Conservation (phyloP, 2,888 invertebrate species). For the Pediacus dermestoides region DNA sequence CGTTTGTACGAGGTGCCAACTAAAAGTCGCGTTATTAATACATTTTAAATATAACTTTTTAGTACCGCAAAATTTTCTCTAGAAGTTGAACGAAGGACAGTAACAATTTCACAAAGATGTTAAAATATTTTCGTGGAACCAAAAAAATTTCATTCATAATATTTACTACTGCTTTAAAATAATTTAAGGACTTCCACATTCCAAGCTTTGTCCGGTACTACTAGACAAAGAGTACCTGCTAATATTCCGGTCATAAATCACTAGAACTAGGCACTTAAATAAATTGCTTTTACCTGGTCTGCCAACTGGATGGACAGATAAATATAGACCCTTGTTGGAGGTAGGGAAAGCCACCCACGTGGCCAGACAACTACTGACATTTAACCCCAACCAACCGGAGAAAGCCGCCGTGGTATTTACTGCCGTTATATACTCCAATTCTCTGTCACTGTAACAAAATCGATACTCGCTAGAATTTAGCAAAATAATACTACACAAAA, state of each 20-base stretch:
- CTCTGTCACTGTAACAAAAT: constrained; percentile 58
- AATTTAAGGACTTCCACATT: too few relatives aligned
- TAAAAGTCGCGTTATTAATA: too few relatives aligned
- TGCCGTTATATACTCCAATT: constrained; percentile 70
- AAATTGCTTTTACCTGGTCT: constrained; percentile 60
- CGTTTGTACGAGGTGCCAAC: too few relatives aligned
- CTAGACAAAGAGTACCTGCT: too few relatives aligned
- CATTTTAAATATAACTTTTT: too few relatives aligned
- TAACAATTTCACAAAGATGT: too few relatives aligned
- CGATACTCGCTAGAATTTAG: background rate
- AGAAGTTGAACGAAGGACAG: too few relatives aligned
- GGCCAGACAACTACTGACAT: constrained; percentile 72
- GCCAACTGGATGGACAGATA: constrained; percentile 70
- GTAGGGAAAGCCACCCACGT: constrained; percentile 77
- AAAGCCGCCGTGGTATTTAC: constrained; percentile 72
- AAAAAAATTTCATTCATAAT: too few relatives aligned
- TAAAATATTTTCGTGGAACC: too few relatives aligned
- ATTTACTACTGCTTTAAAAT: too few relatives aligned
- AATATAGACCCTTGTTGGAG: constrained; percentile 81
- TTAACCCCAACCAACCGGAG: constrained; percentile 85
- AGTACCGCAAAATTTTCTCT: too few relatives aligned
- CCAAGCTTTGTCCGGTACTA: too few relatives aligned
- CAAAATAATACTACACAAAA: constrained; percentile 2
- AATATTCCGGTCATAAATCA: background rate
- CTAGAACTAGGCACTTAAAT: background rate